Conservation (phyloP, 23 tunicate genomes). For the Oikopleura vanhoeffeni region DNA sequence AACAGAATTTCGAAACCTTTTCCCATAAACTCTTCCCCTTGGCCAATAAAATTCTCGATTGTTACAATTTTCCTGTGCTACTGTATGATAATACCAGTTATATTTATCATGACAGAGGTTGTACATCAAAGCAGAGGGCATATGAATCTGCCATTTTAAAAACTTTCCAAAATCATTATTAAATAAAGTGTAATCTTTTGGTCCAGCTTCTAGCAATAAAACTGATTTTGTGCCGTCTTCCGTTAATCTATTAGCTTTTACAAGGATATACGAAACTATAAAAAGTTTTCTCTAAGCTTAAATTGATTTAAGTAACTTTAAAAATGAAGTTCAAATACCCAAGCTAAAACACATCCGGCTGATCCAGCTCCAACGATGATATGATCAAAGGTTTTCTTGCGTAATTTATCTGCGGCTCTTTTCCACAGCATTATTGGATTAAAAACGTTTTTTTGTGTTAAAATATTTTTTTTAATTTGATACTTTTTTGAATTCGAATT, state of each 20-base stretch:
- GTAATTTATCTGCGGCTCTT: background rate
- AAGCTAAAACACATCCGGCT: slow-evolving; percentile 21
- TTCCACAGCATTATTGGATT: background rate
- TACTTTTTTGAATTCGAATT: too few relatives aligned
- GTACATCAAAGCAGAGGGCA: slow-evolving; percentile 16
- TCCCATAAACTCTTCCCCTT: too few relatives aligned
- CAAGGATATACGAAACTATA: too few relatives aligned
- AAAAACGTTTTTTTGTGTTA: too few relatives aligned
- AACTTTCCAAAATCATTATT: background rate
- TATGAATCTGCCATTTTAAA: background rate
- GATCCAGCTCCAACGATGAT: slow-evolving; percentile 22
- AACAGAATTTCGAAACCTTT: too few relatives aligned
- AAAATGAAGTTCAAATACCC: too few relatives aligned
- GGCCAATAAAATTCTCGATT: too few relatives aligned
- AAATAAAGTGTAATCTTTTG: background rate
- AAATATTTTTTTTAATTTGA: too few relatives aligned
- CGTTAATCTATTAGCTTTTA: slow-evolving; percentile 20
- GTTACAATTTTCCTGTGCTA: slow-evolving; percentile 13
- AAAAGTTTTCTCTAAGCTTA: too few relatives aligned
- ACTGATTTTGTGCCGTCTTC: slow-evolving; percentile 14
- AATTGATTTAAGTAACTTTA: too few relatives aligned
- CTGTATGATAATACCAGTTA: background rate
- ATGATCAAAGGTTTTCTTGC: background rate
- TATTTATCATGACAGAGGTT: background rate
- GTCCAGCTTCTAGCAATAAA: slow-evolving; percentile 18